Evolutionary conservation across 2,888 invertebrate species (phyloP).

Genomic region (Linyphia triangularis): DNA sequence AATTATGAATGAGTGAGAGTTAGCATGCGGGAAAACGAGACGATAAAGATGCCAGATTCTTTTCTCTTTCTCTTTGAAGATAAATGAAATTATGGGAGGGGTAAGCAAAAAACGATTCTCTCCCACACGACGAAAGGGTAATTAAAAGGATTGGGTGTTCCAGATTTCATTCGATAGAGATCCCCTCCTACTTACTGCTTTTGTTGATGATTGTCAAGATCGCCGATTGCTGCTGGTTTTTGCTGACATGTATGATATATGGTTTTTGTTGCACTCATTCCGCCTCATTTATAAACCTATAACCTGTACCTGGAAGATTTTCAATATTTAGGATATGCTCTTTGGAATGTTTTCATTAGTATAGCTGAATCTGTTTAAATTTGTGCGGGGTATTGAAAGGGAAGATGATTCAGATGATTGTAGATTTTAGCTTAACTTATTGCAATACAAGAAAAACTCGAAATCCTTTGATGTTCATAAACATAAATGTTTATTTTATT

Average conservation of each 20-base stretch:
- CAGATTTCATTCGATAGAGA: conserved; percentile 33
- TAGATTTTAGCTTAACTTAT: too few relatives aligned
- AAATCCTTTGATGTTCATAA: too few relatives aligned
- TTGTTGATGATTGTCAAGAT: conserved; percentile 14
- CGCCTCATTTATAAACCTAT: too few relatives aligned
- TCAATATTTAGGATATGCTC: too few relatives aligned
- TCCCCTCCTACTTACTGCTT: neutral
- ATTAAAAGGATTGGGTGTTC: conserved; percentile 49
- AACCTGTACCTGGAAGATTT: too few relatives aligned
- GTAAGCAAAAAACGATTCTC: neutral
- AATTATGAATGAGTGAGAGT: conserved; percentile 58
- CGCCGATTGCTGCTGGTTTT: neutral
- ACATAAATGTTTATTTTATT: too few relatives aligned
- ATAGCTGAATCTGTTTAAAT: too few relatives aligned
- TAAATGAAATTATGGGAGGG: conserved; percentile 43
- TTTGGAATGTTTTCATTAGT: too few relatives aligned
- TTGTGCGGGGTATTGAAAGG: too few relatives aligned
- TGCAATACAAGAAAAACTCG: too few relatives aligned
- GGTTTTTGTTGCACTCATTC: conserved; percentile 23
- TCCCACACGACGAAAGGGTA: conserved; percentile 41
- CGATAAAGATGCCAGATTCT: conserved; percentile 69
- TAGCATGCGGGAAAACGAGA: conserved; percentile 59
- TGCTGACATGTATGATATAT: too few relatives aligned
- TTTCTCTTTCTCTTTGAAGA: conserved; percentile 36
- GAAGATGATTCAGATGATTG: too few relatives aligned